Percentiles rank a stretch among this genome's conserved stretches.
phyloP scores from a whole-genome alignment of 2,797 vertebrate species.

The Semotilus atromaculatus region DNA sequence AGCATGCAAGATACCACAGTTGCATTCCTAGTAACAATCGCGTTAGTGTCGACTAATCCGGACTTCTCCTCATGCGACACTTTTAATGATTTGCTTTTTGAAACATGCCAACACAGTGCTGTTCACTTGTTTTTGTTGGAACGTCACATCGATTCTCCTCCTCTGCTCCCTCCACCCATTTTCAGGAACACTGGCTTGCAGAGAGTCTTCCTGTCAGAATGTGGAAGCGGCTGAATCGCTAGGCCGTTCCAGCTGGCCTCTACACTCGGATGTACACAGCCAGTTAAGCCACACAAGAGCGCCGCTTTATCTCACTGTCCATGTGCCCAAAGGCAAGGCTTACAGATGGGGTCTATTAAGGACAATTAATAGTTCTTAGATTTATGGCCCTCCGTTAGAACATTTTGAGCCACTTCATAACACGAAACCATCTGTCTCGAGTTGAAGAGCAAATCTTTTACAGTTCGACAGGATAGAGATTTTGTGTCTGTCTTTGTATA shows the following conservation, averaged over 20 bases:
- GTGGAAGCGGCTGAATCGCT: slow-evolving; percentile 64
- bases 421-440: background rate
- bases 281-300: background rate
- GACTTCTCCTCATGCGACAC: slow-evolving; percentile 13
- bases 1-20: background rate
- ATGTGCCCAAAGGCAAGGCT: background rate
- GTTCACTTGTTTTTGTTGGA: slow-evolving; percentile 45
- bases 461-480: background rate
- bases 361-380: slow-evolving; percentile 16
- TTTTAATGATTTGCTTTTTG: slow-evolving; percentile 40
- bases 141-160: background rate
- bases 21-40: slow-evolving; percentile 3
- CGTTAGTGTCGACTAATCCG: background rate
- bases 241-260: slow-evolving; percentile 40
- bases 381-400: background rate
- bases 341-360: slow-evolving; percentile 13
- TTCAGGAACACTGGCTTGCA: slow-evolving; percentile 82
- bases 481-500: slow-evolving; percentile 5
- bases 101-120: slow-evolving; percentile 10
- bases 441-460: slow-evolving; percentile 1
- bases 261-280: background rate
- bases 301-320: background rate
- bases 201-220: slow-evolving; percentile 76
- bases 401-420: background rate
- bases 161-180: slow-evolving; percentile 62